phyloP scores from a whole-genome alignment of 2,888 invertebrate species.

The Tromatobia lineatoria region DNA sequence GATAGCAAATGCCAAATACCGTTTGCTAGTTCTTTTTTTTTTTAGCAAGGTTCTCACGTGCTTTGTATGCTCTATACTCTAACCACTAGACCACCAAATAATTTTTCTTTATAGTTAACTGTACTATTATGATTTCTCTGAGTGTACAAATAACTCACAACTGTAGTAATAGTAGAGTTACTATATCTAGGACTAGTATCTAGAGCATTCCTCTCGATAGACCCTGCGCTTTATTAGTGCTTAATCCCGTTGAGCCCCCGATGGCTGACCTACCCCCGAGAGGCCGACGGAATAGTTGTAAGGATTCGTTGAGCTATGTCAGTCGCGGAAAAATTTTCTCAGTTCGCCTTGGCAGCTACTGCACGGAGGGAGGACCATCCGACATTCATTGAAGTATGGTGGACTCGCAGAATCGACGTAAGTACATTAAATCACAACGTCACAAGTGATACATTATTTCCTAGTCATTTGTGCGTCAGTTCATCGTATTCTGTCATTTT shows the following conservation, averaged over 20 bases:
- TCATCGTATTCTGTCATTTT: background rate
- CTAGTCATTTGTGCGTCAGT: background rate
- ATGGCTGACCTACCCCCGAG: slow-evolving; percentile 66
- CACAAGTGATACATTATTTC: background rate
- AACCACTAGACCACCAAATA: too few relatives aligned
- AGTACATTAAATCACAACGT: slow-evolving; percentile 58
- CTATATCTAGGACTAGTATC: slow-evolving; percentile 55
- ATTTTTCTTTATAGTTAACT: too few relatives aligned
- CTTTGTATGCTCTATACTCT: too few relatives aligned
- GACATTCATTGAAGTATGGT: slow-evolving; percentile 68
- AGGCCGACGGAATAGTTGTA: slow-evolving; percentile 71
- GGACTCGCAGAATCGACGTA: slow-evolving; percentile 67
- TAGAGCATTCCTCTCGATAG: slow-evolving; percentile 70
- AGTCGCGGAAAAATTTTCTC: slow-evolving; percentile 69
- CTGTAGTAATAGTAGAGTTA: background rate
- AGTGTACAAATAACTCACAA: slow-evolving; percentile 16
- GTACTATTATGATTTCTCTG: background rate
- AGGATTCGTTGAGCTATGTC: slow-evolving; percentile 78
- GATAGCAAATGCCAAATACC: too few relatives aligned
- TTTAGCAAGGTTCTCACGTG: too few relatives aligned
- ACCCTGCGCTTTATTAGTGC: slow-evolving; percentile 71
- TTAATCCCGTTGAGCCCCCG: slow-evolving; percentile 79
- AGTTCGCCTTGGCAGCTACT: slow-evolving; percentile 69
- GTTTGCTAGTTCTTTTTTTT: too few relatives aligned
- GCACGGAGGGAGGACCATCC: slow-evolving; percentile 47